Conservation (phyloP, 2,113 vertebrate genomes). For the Pseudonaja textilis region DNA sequence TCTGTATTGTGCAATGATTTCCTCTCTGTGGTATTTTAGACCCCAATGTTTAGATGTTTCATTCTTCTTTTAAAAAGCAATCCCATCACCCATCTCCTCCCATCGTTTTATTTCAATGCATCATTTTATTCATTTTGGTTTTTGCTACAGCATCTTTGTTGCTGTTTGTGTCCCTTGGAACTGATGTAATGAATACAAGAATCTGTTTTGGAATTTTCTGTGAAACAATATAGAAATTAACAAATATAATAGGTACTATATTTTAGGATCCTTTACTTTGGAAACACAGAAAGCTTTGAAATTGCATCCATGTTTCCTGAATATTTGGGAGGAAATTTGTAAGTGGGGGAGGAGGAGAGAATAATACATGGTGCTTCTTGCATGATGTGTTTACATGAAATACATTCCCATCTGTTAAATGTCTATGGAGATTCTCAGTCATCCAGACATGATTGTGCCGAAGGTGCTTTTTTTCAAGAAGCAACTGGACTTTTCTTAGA, state of each 20-base stretch:
- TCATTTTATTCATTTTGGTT: background rate
- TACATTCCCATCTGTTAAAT: background rate
- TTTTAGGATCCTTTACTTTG: background rate
- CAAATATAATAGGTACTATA: background rate
- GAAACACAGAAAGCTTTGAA: background rate
- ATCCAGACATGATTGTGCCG: too few relatives aligned
- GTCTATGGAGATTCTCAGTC: too few relatives aligned
- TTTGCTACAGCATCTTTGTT: background rate
- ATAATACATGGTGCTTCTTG: background rate
- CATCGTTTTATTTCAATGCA: background rate
- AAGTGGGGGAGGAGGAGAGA: fast-evolving
- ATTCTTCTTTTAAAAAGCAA: background rate
- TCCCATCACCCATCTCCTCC: background rate
- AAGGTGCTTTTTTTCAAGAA: too few relatives aligned
- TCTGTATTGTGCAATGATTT: background rate
- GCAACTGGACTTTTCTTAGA: too few relatives aligned
- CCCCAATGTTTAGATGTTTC: background rate
- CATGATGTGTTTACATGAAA: background rate
- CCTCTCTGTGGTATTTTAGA: background rate
- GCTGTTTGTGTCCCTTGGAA: background rate
- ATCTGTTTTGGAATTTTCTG: background rate
- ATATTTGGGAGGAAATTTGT: background rate
- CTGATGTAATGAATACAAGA: background rate
- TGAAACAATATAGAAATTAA: background rate
- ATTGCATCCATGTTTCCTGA: background rate